Evolutionary conservation across 2,113 vertebrate genomes (phyloP).

Genomic region (Megaceryle torquata): DNA sequence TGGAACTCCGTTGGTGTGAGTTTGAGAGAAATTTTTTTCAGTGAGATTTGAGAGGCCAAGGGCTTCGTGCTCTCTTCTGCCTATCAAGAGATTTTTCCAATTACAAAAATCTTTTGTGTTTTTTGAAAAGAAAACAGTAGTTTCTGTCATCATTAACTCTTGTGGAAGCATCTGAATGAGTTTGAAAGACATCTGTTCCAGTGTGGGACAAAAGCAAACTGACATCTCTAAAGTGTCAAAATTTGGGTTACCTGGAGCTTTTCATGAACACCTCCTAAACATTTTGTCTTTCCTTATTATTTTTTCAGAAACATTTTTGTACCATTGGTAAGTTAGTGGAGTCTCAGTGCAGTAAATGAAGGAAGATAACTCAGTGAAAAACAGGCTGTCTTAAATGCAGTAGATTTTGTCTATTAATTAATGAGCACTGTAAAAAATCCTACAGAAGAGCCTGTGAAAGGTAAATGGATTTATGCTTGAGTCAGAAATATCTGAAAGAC

Average conservation of each 20-base stretch:
- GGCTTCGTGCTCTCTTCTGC: not conserved
- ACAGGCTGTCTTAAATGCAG: not conserved
- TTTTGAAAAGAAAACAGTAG: not conserved
- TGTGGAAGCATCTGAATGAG: not conserved
- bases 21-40: not conserved
- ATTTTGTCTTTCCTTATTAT: not conserved
- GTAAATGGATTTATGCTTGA: constrained; percentile 7
- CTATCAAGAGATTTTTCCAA: not conserved
- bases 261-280: not conserved
- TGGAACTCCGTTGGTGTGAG: not conserved
- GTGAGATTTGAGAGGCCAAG: not conserved
- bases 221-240: not conserved
- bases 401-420: constrained; percentile 38
- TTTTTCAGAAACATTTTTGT: not conserved
- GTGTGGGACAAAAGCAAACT: not conserved
- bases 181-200: not conserved
- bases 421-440: not conserved
- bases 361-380: not conserved
- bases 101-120: not conserved
- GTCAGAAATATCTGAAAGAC: constrained; percentile 32
- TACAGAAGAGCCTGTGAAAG: not conserved
- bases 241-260: not conserved
- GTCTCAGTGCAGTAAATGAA: not conserved
- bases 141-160: not conserved
- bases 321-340: not conserved